A percentile compares a stretch with the other conserved stretches of the same genome.
Evolutionary conservation across 2,888 invertebrate genomes (phyloP).

Genomic region (Cetonia aurata): DNA sequence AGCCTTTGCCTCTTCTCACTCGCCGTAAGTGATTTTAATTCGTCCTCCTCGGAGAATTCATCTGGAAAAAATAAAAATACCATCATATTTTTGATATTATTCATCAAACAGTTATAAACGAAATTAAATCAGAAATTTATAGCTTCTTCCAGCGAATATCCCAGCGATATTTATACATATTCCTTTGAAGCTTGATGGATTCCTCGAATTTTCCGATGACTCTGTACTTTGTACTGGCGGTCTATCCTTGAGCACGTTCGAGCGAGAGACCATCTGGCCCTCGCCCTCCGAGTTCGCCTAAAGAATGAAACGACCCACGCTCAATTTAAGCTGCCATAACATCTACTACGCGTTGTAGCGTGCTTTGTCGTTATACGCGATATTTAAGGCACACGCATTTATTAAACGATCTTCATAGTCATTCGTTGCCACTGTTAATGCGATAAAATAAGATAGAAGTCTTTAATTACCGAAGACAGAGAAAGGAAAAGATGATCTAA

Average conservation of each 20-base stretch:
- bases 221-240: background rate
- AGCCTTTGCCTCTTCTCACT: too few species aligned
- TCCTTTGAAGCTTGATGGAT: too few species aligned
- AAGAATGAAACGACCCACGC: conserved; percentile 24
- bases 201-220: conserved; percentile 8
- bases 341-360: conserved; percentile 11
- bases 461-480: conserved; percentile 23
- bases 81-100: too few species aligned
- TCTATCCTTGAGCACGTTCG: conserved; percentile 22
- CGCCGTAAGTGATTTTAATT: too few species aligned
- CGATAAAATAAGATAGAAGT: conserved; percentile 27
- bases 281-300: conserved; percentile 9
- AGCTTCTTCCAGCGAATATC: too few species aligned
- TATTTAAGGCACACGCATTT: conserved; percentile 31
- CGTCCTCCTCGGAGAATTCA: too few species aligned
- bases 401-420: conserved; percentile 32
- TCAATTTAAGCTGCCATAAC: conserved; percentile 31
- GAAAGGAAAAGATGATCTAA: too few species aligned
- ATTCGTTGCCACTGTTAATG: conserved; percentile 19
- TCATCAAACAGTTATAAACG: too few species aligned
- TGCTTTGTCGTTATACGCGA: conserved; percentile 31
- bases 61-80: too few species aligned
- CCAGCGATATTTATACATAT: too few species aligned
- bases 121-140: too few species aligned
- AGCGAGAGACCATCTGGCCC: conserved; percentile 30